A percentile compares a stretch with the other conserved stretches of the same genome.
These are phyloP conservation scores for Poecilobothrus nobilitatus DNA, from an alignment of 2,888 invertebrate species.

Conservation along the genomic window DNA sequence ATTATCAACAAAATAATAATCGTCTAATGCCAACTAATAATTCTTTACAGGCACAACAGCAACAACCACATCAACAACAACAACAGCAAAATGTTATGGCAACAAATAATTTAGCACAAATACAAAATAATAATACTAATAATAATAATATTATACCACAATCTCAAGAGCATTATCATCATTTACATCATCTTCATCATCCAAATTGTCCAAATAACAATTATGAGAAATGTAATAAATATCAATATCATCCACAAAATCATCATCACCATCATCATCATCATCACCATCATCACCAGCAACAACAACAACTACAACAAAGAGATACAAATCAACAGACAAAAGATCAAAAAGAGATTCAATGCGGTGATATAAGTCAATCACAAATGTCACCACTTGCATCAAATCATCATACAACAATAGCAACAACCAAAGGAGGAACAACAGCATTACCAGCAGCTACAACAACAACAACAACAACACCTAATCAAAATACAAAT, in stretches of 20 bases:
- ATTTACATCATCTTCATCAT: slow-evolving; percentile 7
- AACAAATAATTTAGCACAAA: neutral
- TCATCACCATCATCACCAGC: neutral
- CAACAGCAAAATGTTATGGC: slow-evolving; percentile 7
- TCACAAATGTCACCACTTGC: slow-evolving; percentile 48
- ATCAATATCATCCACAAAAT: too few relatives aligned
- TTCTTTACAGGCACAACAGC: slow-evolving; percentile 9
- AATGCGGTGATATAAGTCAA: slow-evolving; percentile 50
- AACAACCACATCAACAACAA: slow-evolving; percentile 18
- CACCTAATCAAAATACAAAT: neutral
- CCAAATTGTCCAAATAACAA: slow-evolving; percentile 1
- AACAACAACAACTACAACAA: slow-evolving; percentile 9
- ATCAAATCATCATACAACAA: slow-evolving; percentile 9
- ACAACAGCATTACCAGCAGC: slow-evolving; percentile 11
- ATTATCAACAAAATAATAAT: neutral
- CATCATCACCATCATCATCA: neutral
- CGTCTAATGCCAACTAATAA: too few relatives aligned
- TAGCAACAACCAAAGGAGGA: neutral
- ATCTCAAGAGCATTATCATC: neutral
- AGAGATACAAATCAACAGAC: slow-evolving; percentile 8
- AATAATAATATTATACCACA: neutral
- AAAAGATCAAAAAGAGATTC: slow-evolving; percentile 42
- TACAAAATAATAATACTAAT: too few relatives aligned
- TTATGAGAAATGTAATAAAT: too few relatives aligned
- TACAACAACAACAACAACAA: slow-evolving; percentile 8